Evolutionary conservation across 2,797 vertebrate species (phyloP), one percentile per base, ranked within the genome.

Genomic region (Gallinago stenura): DNA sequence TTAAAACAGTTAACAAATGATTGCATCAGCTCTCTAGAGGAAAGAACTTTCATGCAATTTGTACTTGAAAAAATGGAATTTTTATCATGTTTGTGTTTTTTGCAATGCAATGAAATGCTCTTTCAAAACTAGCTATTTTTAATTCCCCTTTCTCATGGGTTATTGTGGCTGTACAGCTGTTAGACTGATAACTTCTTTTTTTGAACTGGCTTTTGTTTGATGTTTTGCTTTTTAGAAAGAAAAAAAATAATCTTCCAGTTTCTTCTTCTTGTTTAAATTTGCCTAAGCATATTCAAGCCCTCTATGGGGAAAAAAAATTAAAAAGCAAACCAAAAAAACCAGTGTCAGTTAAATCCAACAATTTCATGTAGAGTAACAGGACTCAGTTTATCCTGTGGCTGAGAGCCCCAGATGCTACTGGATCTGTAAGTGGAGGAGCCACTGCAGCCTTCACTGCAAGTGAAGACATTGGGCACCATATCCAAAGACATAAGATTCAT

Each of bases 51-150:
- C 35, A 87, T 66, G 26, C 18, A 77, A 57, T 92, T 94, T 91
- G 31, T 65, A 73, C n/a, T 90, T 68, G 45, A 90, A 87, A 95
- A 81, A 93, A 91, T 81, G 66, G 65, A 80, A 83, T 83, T 72
- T 75, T 92, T 76, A 72, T 61, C 17, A 35, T 75, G 19, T 19
- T 78, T 93, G 19, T 78, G 66, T 9, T 92, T 92, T 94, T 83
- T 84, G 28, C 26, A 83, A 48, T 73, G 45, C 46, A 81, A 46
- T 62, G 45, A 84, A 91, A 87, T 61, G 41, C 8, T 83, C 56
- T 94, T 91, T 62, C 28, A 85, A 92, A 96, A 41, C 4, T 12
- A 58, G 50, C 65, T 91, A 79, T 89, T 95, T 97, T 95, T 76
- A 90, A 41, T 89, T 92, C 45, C 92, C 12, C 31, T 83, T 89